Percentiles rank a stretch among this genome's conserved stretches.
Conservation (phyloP, 2,888 invertebrate species). For the Stegophylla sp. region DNA sequence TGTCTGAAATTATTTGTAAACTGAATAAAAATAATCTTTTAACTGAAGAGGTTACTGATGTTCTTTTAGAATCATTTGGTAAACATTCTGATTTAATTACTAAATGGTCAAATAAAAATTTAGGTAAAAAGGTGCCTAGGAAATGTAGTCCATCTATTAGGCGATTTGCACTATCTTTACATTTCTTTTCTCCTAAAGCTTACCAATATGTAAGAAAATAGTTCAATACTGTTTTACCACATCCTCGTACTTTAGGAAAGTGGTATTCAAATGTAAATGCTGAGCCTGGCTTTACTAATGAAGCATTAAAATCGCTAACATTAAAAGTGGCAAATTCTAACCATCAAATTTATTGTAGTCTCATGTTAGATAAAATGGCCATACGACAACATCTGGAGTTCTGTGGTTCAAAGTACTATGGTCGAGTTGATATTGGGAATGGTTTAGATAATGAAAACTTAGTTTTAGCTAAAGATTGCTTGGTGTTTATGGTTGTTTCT, state of each 20-base stretch:
- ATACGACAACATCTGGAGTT: slow-evolving; percentile 3
- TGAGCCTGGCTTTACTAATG: slow-evolving; percentile 27
- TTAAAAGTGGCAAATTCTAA: no score
- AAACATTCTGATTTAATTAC: background rate
- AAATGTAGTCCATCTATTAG: slow-evolving; percentile 1
- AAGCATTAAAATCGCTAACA: slow-evolving; percentile 19
- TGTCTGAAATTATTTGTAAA: no score
- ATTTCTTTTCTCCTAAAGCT: slow-evolving; percentile 15
- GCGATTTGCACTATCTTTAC: slow-evolving; percentile 20
- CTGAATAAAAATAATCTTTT: no score
- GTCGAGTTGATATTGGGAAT: slow-evolving; percentile 1
- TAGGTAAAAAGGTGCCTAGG: background rate
- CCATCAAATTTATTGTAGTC: background rate
- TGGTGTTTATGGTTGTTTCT: slow-evolving; percentile 9
- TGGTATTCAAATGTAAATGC: slow-evolving; percentile 7
- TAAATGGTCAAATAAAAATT: slow-evolving; percentile 21
- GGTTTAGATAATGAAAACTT: slow-evolving; percentile 5
- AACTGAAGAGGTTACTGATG: no score
- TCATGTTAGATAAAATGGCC: slow-evolving; percentile 10
- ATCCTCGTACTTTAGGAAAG: no score
- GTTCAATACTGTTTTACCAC: slow-evolving; percentile 30
- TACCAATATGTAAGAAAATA: slow-evolving; percentile 30
- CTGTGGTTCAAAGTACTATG: background rate
- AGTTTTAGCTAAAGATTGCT: background rate
- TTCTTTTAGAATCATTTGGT: slow-evolving; percentile 19